phyloP scores from a whole-genome alignment of 1,140 invertebrate species.

The Drosophila nasuta region DNA sequence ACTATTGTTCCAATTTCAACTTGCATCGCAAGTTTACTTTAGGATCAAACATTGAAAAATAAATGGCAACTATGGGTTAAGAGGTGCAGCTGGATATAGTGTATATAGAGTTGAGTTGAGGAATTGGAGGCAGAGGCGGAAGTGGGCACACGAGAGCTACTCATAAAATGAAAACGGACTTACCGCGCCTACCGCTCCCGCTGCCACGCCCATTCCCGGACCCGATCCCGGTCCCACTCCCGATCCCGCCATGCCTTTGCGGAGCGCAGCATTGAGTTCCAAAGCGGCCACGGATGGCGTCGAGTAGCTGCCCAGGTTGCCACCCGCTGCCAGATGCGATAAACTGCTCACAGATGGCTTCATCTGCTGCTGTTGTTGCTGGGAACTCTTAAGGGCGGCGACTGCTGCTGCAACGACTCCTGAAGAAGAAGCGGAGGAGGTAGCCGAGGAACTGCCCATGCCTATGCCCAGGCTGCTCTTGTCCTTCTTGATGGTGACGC shows the following conservation, averaged over 20 bases:
- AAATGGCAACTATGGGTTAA: slow-evolving; percentile 64
- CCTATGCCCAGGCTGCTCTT: slow-evolving; percentile 4
- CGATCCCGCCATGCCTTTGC: slow-evolving; percentile 68
- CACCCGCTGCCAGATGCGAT: slow-evolving; percentile 61
- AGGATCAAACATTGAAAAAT: slow-evolving; percentile 24
- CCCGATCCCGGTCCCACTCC: slow-evolving; percentile 41
- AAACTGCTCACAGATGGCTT: slow-evolving; percentile 61
- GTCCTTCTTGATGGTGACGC: slow-evolving; percentile 36
- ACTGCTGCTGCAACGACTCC: slow-evolving; percentile 60
- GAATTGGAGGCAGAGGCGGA: slow-evolving; percentile 52
- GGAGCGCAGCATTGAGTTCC: slow-evolving; percentile 71
- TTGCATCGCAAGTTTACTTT: slow-evolving; percentile 16
- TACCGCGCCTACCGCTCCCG: slow-evolving; percentile 71
- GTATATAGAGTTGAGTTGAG: slow-evolving; percentile 18
- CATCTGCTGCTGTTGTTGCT: slow-evolving; percentile 59
- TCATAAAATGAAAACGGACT: slow-evolving; percentile 82
- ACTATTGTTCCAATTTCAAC: slow-evolving; percentile 33
- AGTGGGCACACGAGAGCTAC: slow-evolving; percentile 61
- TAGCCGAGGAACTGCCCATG: slow-evolving; percentile 16
- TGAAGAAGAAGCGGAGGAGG: slow-evolving; percentile 6
- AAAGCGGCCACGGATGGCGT: slow-evolving; percentile 45
- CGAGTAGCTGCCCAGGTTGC: slow-evolving; percentile 50
- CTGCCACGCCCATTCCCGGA: slow-evolving; percentile 39
- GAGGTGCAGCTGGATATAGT: slow-evolving; percentile 47
- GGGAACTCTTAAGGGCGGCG: slow-evolving; percentile 59